phyloP scores from a whole-genome alignment of 2,113 vertebrate genomes.

The Galeopterus variegatus region DNA sequence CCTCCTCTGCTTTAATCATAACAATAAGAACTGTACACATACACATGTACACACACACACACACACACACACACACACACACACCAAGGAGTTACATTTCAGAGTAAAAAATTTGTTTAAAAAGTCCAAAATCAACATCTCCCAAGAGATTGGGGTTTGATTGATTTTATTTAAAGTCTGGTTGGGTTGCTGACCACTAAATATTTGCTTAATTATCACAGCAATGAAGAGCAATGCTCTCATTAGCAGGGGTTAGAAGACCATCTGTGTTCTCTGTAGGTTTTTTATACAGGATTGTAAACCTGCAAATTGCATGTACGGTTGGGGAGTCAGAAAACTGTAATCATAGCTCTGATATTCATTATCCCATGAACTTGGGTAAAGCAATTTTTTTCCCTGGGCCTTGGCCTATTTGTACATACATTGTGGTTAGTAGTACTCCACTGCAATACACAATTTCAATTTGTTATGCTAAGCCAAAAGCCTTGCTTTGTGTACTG shows the following conservation, averaged over 20 bases:
- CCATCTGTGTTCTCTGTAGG: constrained; percentile 76
- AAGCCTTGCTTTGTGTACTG: neutral
- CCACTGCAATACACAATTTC: constrained; percentile 9
- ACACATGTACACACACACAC: neutral
- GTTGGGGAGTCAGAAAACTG: constrained; percentile 62
- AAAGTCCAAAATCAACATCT: constrained; percentile 41
- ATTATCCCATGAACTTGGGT: constrained; percentile 66
- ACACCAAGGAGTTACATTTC: neutral
- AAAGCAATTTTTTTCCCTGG: constrained; percentile 12
- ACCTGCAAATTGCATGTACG: constrained; percentile 70
- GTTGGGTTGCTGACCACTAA: constrained; percentile 75
- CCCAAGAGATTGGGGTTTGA: constrained; percentile 57
- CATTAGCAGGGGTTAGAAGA: constrained; percentile 75
- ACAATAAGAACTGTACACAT: constrained; percentile 22
- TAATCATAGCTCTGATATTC: constrained; percentile 70
- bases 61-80: neutral
- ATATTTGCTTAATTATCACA: constrained; percentile 79
- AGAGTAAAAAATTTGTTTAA: neutral
- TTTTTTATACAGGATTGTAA: constrained; percentile 68
- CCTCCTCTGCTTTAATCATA: constrained; percentile 20
- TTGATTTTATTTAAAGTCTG: constrained; percentile 76
- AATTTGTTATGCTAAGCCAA: neutral
- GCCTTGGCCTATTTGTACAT: constrained; percentile 42
- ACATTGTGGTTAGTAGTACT: constrained; percentile 58
- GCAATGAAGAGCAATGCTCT: constrained; percentile 77